Base-by-base conservation (phyloP, 2,797 vertebrate species). In the Gymnoscopelus microlampas region DNA sequence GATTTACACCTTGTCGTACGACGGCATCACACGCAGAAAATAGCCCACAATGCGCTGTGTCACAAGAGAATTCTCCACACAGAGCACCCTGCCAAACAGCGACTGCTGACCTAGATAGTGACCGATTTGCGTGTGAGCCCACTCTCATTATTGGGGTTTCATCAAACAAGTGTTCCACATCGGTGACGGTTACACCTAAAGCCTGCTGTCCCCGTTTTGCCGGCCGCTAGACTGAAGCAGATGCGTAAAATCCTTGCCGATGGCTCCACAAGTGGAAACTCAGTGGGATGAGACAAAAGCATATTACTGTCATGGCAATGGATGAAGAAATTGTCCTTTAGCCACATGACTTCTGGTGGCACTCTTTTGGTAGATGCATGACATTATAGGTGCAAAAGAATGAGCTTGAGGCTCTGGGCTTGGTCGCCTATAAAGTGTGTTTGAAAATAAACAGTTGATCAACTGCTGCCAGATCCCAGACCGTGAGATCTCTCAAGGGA, bases 61-160 rank as follows among this genome's bases (percentile, higher is more conserved):
- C 4, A 61, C 35, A 48, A 29, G 54, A 5, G 23, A 56, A 24
- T 56, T 56, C 5, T 56, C 19, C 56, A 13, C 35, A 11, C 35
- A 3, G 58, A 13, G 12, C 58, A 47, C 32, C 32, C 51, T 44
- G 39, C 8, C 39, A 44, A 44, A 55, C 13, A 12, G 6, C 56
- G 12, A 29, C 56, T n/a, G 24, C 51, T 65, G 63, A 65, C 63
- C 53, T 55, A 65, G 53, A 55, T 65, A 65, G 63, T 13, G 15
- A 32, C 51, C 54, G 32, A 55, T 49, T 13, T 63, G 35, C 8
- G 32, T 65, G 51, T 24, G 12, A 44, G 15, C 63, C 15, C 14
- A 11, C 32, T 55, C 14, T 24, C 32, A 65, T 65, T 23, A 55
- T n/a, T 13, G 32, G 63, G 53, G 5, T 13, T 44, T 55, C 19